These are phyloP conservation scores for Lydus trimaculatus DNA, from an alignment of 2,888 invertebrate genomes.

Conservation along the genomic window DNA sequence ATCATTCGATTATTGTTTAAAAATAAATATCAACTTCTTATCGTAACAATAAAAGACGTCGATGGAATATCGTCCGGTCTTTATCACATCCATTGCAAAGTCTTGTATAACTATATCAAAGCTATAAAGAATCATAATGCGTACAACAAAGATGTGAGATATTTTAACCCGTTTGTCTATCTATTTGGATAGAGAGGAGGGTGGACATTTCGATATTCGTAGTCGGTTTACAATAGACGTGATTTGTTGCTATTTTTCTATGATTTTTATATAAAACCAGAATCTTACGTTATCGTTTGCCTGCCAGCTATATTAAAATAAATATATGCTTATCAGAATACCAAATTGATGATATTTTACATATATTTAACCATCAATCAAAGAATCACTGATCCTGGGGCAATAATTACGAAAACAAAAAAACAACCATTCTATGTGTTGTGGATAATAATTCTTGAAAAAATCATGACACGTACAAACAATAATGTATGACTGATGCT, in stretches of 20 bases:
- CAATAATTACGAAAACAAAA: neutral
- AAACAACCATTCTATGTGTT: neutral
- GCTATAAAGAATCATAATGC: no score
- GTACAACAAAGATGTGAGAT: no score
- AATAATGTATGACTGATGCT: neutral
- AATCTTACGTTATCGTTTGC: neutral
- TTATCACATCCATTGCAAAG: no score
- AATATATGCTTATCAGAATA: neutral
- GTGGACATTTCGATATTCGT: no score
- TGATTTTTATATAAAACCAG: neutral
- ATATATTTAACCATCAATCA: constrained; percentile 3
- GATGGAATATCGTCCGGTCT: no score
- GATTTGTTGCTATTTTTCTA: neutral
- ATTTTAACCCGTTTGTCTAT: no score
- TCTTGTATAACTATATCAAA: no score
- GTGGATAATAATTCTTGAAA: constrained; percentile 2
- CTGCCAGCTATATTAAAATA: neutral
- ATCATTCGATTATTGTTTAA: neutral
- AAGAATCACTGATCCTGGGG: neutral
- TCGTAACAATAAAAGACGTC: no score
- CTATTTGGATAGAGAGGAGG: no score
- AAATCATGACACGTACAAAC: neutral
- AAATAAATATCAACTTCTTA: no score
- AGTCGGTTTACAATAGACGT: no score
- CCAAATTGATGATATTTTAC: neutral